Conservation (phyloP, 1,140 invertebrate genomes). For the Oreohelix idahoensis region DNA sequence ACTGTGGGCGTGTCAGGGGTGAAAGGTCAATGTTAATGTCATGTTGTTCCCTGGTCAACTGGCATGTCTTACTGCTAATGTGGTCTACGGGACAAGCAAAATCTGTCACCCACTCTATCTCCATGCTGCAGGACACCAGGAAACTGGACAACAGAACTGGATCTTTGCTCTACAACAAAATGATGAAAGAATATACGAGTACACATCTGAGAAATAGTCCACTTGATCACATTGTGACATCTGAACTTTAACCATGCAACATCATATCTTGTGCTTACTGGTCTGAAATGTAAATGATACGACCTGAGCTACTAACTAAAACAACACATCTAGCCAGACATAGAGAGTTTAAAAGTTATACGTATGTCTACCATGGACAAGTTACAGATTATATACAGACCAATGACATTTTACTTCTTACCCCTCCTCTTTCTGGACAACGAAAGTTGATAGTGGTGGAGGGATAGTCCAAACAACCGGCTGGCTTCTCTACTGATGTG, state of each 20-base stretch:
- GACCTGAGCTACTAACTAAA: too few relatives aligned
- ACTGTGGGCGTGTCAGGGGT: constrained; percentile 50
- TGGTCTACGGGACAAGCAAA: constrained; percentile 59
- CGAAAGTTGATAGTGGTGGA: constrained; percentile 60
- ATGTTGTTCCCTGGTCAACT: constrained; percentile 54
- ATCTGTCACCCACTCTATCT: constrained; percentile 65
- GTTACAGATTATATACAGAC: too few relatives aligned
- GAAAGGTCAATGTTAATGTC: constrained; percentile 65
- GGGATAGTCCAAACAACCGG: constrained; percentile 53
- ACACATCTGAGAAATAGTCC: too few relatives aligned
- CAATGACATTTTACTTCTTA: too few relatives aligned
- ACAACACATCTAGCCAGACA: too few relatives aligned
- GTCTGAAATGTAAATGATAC: too few relatives aligned
- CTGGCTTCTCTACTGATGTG: constrained; percentile 41
- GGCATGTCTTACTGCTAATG: constrained; percentile 55
- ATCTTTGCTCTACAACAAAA: constrained; percentile 54
- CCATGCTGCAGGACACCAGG: constrained; percentile 52
- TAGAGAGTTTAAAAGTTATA: too few relatives aligned
- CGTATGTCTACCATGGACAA: too few relatives aligned
- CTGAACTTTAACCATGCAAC: too few relatives aligned
- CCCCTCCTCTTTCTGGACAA: constrained; percentile 64
- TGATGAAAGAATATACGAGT: too few relatives aligned
- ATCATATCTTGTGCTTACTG: too few relatives aligned
- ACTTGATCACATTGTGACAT: too few relatives aligned
- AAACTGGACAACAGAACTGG: constrained; percentile 54